A percentile compares a stretch with the other conserved stretches of the same genome.
These are phyloP conservation scores for Micromussa lordhowensis DNA, from an alignment of 92 coral and sea anemone genomes.

Conservation along the genomic window DNA sequence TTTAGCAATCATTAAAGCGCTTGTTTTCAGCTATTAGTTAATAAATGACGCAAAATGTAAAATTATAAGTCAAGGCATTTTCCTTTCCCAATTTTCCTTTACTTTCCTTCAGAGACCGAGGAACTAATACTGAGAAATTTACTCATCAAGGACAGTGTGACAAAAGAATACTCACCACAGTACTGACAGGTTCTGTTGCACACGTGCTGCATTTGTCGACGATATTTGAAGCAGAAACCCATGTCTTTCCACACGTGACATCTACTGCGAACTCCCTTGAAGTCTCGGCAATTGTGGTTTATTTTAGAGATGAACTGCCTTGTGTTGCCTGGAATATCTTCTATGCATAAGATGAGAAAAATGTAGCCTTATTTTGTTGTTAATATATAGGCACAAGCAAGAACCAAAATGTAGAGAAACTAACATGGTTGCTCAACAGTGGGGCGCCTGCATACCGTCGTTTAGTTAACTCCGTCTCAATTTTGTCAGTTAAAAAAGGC, in stretches of 20 bases:
- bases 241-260: conserved; percentile 87
- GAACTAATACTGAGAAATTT: background rate
- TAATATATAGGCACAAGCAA: background rate
- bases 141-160: background rate
- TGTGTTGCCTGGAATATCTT: conserved; percentile 30
- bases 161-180: conserved; percentile 66
- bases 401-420: background rate
- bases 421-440: background rate
- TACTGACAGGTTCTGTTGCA: conserved; percentile 78
- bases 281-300: conserved; percentile 64
- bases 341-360: background rate
- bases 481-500: too few species aligned
- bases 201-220: conserved; percentile 86
- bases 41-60: background rate
- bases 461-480: background rate
- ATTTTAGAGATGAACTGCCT: conserved; percentile 30
- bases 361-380: background rate
- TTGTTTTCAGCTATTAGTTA: background rate
- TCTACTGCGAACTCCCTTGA: conserved; percentile 63
- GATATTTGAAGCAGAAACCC: conserved; percentile 90
- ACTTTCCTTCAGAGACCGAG: too few species aligned
- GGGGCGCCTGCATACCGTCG: background rate
- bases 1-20: background rate
- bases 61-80: background rate
- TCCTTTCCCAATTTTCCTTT: background rate